Evolutionary conservation across 2,888 invertebrate genomes (phyloP), one percentile per base, ranked within the genome.

Genomic region (Tanytarsus gracilentus): DNA sequence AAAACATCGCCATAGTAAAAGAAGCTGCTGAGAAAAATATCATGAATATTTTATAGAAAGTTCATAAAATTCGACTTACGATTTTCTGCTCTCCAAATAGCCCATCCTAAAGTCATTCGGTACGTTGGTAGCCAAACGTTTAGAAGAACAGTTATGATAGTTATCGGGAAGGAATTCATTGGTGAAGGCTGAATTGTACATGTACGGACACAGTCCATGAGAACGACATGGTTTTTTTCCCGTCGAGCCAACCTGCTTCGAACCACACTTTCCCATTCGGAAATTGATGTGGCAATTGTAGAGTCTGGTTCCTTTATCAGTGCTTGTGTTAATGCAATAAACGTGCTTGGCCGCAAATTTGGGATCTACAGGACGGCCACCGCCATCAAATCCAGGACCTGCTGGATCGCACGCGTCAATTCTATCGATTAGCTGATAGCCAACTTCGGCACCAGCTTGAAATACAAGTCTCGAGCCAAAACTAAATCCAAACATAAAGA

Each of bases 321-420:
- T 66, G 23, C 71, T 72, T 1, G 72, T 67, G 49, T 73, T 72
- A 58, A 71, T 71, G 30, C 73, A 73, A 61, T 69, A 70, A 3
- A 73, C 71, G 64, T 69, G 66, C 51, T 69, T 66, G 1, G 71
- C 72, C 1, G 72, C 68, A 16, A 65, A 66, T 14, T 68, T 66
- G 53, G 72, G 70, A 63, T 71, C 68, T 18, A 29, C 18, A 4
- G 51, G 2, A 11, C 23, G 21, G 9, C 7, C 7, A 1, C 11
- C 21, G 1, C 6, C 30, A 58, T 62, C 62, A 21, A 63, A 62
- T 2, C 59, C 61, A 6, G 72, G 72, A 1, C 73, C 72, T 27
- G 72, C 73, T 69, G 72, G 72, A 61, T 73, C 72, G 49, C 73
- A 73, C 72, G 72, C 71, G 60, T 73, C 72, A 52, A 73, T 71